These are phyloP conservation scores for Baronia brevicornis DNA, from an alignment of 2,888 invertebrate genomes.

Conservation along the genomic window DNA sequence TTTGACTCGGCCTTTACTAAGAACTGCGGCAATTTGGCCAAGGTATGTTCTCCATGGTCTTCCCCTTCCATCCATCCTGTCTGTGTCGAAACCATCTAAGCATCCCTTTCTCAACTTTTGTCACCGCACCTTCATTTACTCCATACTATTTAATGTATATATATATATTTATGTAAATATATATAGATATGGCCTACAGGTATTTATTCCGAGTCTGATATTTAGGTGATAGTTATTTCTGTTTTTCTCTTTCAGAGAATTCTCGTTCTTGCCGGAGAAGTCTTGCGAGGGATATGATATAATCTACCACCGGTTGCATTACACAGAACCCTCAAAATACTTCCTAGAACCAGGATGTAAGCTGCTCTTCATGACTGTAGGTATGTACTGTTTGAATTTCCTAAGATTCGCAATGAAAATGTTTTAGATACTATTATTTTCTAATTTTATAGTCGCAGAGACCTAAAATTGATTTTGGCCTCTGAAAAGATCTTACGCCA, in stretches of 20 bases:
- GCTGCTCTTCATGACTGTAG: constrained; percentile 75
- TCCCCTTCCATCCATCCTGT: too few relatives aligned
- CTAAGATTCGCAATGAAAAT: not conserved
- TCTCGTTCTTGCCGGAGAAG: constrained; percentile 72
- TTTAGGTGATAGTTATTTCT: not conserved
- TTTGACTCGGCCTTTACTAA: too few relatives aligned
- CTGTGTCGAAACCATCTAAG: too few relatives aligned
- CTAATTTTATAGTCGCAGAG: not conserved
- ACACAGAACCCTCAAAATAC: constrained; percentile 76
- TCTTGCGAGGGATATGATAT: constrained; percentile 77
- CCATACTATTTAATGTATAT: too few relatives aligned
- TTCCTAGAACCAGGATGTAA: constrained; percentile 76
- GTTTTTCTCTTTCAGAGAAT: constrained; percentile 63
- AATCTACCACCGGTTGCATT: constrained; percentile 76
- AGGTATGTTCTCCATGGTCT: too few relatives aligned
- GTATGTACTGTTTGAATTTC: constrained; percentile 33
- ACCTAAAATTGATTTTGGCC: too few relatives aligned
- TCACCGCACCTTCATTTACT: too few relatives aligned
- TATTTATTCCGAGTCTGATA: not conserved
- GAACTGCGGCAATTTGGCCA: too few relatives aligned
- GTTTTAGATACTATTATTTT: not conserved
- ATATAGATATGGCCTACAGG: too few relatives aligned
- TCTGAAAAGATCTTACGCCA: too few relatives aligned
- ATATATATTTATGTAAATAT: too few relatives aligned
- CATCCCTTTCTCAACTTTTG: too few relatives aligned